Base-by-base conservation (phyloP, 2,113 vertebrate species). In the Copsychus sechellarum region DNA sequence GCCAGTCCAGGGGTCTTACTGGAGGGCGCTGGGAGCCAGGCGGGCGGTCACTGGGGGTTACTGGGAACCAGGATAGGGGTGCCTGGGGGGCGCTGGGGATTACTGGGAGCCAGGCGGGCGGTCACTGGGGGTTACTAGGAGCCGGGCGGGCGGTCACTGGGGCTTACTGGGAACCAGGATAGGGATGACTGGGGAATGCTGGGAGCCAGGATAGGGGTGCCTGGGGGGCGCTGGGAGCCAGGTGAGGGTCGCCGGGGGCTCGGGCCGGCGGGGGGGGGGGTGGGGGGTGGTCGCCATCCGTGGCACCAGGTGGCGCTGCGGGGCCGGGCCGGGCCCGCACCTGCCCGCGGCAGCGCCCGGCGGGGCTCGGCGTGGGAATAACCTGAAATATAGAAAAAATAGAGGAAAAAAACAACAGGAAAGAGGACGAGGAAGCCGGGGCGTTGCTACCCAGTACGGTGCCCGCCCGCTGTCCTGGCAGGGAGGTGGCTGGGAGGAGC, bases 291-390 rank as follows among this genome's bases (percentile, higher is more conserved):
- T 56, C 54, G 17, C 25, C 21, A 33, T 22, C n/a, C 7, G 34
- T 6, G 48, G 61, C 90, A 81, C 24, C 72, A 95, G 94, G 58
- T 34, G 94, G 94, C 91, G 91, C 91, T 91, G 91, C 80, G 54
- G 70, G 19, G 28, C 85, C n/a, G 45, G 29, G 48, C 54, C 36
- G 48, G 42, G 62, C 40, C 40, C n/a, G 38, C 28, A 50, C 40
- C 66, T 71, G 76, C 76, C 74, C 65, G 57, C 73, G 58, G 81
- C 48, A 23, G 79, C 42, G 4, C 3, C 25, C n/a, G 61, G 6
- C 12, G 40, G 56, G 20, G 28, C 34, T 36, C 58, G 1, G 9
- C 19, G 29, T 23, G 57, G 26, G 54, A 21, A 43, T 24, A 26
- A 0, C 6, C 20, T 2, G 3, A 73, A 81, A 45, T 5, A 3